phyloP scores from a whole-genome alignment of 2,113 vertebrate species.

The Vombatus ursinus region DNA sequence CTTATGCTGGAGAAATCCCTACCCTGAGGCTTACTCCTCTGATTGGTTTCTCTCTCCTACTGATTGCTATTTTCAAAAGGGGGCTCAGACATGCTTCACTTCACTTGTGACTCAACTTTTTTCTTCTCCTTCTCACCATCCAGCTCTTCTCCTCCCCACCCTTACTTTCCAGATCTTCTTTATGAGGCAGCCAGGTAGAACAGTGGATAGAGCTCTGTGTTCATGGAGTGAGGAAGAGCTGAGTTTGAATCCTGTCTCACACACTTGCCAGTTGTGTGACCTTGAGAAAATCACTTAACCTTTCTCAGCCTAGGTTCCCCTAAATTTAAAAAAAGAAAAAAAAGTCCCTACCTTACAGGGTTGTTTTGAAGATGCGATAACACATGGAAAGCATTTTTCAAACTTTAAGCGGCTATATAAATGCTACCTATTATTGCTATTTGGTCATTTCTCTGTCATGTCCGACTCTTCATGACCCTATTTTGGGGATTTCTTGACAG shows the following conservation, averaged over 20 bases:
- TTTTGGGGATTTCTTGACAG: neutral
- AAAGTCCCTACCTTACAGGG: neutral
- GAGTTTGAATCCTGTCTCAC: neutral
- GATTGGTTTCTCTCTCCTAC: neutral
- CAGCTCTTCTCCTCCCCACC: neutral
- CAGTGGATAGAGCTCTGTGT: neutral
- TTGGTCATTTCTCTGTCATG: neutral
- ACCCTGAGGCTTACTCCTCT: neutral
- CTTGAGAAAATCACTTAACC: neutral
- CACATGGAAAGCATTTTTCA: neutral
- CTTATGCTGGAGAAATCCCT: neutral
- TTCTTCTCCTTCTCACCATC: constrained; percentile 5
- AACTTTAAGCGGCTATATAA: neutral
- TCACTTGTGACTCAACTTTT: neutral
- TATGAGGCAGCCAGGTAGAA: neutral
- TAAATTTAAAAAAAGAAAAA: neutral
- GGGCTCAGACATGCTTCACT: neutral
- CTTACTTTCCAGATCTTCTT: neutral
- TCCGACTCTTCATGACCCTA: neutral
- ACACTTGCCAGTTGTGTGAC: neutral
- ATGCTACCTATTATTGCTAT: neutral
- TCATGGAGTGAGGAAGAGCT: neutral
- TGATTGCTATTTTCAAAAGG: neutral
- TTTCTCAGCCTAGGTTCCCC: neutral
- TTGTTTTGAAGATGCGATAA: neutral